These are phyloP conservation scores for Eubucco bourcierii DNA, from an alignment of 2,113 vertebrate species.

Conservation along the genomic window DNA sequence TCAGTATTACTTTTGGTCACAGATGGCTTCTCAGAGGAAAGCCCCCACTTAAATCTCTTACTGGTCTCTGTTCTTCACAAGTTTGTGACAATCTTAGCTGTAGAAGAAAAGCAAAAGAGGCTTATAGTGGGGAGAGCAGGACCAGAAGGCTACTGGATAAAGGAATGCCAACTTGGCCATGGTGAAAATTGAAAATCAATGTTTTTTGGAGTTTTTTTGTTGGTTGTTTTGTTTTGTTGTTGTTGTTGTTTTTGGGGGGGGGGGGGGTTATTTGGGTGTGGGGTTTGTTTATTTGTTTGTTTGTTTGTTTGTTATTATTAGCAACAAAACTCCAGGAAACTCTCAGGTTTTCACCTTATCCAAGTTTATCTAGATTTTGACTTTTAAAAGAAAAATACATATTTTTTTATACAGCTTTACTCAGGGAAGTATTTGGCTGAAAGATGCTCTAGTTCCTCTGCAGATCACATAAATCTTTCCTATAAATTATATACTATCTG, in stretches of 20 bases:
- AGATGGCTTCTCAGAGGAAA: neutral
- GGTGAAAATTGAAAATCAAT: neutral
- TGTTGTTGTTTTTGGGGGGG: too few species aligned
- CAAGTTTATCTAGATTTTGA: neutral
- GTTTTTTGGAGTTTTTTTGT: too few species aligned
- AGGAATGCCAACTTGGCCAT: neutral
- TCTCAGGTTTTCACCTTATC: neutral
- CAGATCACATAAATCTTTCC: neutral
- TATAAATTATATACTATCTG: neutral
- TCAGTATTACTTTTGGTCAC: neutral
- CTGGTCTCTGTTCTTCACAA: neutral
- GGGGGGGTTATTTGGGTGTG: too few species aligned
- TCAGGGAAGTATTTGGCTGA: neutral
- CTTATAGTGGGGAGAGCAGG: neutral
- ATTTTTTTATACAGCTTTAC: neutral
- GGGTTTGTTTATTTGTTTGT: rapidly evolving
- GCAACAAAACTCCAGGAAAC: neutral
- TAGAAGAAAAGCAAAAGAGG: neutral
- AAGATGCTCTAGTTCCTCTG: neutral
- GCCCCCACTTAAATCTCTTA: neutral
- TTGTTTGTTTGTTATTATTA: neutral
- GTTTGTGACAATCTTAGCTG: neutral
- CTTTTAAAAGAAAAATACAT: neutral
- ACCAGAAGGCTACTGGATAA: neutral
- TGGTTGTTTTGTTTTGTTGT: too few species aligned